Conservation (phyloP, 37 sponge, comb jelly and placozoan genomes). For the Corticium candelabrum region DNA sequence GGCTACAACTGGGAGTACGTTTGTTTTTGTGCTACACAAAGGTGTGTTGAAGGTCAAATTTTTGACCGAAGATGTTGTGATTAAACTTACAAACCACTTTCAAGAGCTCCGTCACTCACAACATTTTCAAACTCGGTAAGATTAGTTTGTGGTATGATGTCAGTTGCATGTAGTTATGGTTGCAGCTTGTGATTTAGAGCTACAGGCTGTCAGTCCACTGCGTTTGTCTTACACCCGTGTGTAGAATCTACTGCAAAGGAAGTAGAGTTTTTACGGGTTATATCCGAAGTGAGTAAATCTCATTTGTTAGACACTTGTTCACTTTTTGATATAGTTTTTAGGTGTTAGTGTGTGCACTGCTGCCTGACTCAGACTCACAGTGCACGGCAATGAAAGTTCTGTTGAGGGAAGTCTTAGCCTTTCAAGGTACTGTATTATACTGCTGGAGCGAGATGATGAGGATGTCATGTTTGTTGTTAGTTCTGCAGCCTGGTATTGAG, state of each 20-base stretch:
- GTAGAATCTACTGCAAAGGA: background rate
- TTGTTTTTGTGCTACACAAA: too few species aligned
- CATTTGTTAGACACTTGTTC: background rate
- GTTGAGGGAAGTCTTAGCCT: background rate
- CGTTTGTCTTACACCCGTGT: background rate
- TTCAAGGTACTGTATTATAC: background rate
- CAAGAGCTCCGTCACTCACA: background rate
- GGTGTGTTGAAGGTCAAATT: constrained; percentile 8
- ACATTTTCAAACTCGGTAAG: background rate
- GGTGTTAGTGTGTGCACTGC: background rate
- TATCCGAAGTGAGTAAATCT: background rate
- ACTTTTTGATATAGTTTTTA: background rate
- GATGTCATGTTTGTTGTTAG: background rate
- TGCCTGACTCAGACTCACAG: background rate
- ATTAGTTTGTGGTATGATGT: background rate
- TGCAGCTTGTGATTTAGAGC: too few species aligned
- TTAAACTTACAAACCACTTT: background rate
- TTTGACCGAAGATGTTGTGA: background rate
- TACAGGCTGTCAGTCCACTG: background rate
- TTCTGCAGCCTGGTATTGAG: constrained; percentile 61
- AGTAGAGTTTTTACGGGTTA: background rate
- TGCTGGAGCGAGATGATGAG: background rate
- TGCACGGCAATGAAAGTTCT: background rate
- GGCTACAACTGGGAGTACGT: too few species aligned
- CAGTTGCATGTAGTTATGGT: background rate